Conservation (phyloP, 1,140 invertebrate species). For the Sminthurides bifidus region DNA sequence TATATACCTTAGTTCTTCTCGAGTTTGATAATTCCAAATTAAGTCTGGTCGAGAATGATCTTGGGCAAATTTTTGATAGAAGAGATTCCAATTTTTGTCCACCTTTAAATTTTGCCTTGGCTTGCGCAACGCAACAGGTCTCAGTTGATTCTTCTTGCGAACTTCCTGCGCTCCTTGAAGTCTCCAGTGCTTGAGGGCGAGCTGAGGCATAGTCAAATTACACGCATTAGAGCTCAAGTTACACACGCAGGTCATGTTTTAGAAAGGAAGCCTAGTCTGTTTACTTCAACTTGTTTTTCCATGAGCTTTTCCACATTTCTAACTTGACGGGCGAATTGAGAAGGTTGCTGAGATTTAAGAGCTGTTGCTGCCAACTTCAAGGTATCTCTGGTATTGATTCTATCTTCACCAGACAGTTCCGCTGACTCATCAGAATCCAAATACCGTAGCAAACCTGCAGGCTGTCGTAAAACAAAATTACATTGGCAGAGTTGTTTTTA, state of each 20-base stretch:
- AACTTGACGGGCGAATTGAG: conserved; percentile 24
- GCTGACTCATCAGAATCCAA: conserved; percentile 78
- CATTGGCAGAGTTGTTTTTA: background rate
- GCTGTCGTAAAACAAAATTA: conserved; percentile 41
- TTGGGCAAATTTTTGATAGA: conserved; percentile 90
- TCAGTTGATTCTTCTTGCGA: conserved; percentile 46
- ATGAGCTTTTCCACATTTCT: conserved; percentile 43
- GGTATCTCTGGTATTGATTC: conserved; percentile 79
- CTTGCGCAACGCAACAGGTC: conserved; percentile 80
- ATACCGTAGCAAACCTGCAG: conserved; percentile 75
- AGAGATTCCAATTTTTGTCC: conserved; percentile 81
- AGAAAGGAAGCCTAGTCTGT: conserved; percentile 1
- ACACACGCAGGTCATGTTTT: background rate
- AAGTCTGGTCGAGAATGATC: conserved; percentile 93
- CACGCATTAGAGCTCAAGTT: background rate
- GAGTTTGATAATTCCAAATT: conserved; percentile 96
- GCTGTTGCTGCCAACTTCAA: conserved; percentile 72
- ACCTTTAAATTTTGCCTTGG: conserved; percentile 81
- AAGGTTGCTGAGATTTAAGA: conserved; percentile 38
- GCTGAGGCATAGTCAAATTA: conserved; percentile 35
- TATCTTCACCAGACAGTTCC: conserved; percentile 60
- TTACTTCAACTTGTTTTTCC: conserved; percentile 60
- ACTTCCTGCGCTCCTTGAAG: conserved; percentile 34
- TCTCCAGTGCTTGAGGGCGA: conserved; percentile 83
- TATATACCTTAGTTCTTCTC: conserved; percentile 68